These are phyloP conservation scores for Motacilla tschutschensis DNA, from an alignment of 2,113 vertebrate species.

Conservation along the genomic window DNA sequence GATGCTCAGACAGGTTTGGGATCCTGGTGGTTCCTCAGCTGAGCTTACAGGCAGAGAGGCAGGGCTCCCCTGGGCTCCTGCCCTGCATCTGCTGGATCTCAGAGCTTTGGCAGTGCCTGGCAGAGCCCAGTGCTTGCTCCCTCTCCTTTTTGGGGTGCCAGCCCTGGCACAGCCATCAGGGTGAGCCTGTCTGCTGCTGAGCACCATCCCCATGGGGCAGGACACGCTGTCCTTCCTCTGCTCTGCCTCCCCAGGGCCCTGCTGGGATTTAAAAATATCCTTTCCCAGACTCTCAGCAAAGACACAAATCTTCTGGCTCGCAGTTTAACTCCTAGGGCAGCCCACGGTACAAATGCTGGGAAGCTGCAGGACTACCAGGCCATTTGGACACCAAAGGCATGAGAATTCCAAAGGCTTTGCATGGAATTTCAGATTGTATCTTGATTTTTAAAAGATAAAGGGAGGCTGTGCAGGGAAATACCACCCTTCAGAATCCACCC, in stretches of 20 bases:
- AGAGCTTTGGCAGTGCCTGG: background rate
- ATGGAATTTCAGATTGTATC: background rate
- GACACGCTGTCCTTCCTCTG: background rate
- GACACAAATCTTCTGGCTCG: background rate
- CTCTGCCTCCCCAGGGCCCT: background rate
- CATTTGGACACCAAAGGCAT: background rate
- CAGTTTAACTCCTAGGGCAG: background rate
- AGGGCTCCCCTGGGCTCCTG: background rate
- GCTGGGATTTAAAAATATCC: conserved; percentile 13
- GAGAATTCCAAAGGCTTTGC: background rate
- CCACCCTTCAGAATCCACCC: background rate
- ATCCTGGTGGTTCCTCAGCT: rapidly evolving
- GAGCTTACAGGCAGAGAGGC: rapidly evolving
- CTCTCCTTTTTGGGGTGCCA: background rate
- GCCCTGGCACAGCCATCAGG: background rate
- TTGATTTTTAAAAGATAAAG: background rate
- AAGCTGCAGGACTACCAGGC: rapidly evolving
- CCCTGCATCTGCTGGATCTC: background rate
- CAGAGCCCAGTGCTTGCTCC: background rate
- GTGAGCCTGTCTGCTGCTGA: rapidly evolving
- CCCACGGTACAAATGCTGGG: background rate
- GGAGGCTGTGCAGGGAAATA: background rate
- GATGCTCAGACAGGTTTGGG: background rate
- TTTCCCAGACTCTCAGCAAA: background rate
- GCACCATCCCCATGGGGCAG: rapidly evolving